Conservation (phyloP, 2,888 invertebrate species). For the Eulithis prunata region DNA sequence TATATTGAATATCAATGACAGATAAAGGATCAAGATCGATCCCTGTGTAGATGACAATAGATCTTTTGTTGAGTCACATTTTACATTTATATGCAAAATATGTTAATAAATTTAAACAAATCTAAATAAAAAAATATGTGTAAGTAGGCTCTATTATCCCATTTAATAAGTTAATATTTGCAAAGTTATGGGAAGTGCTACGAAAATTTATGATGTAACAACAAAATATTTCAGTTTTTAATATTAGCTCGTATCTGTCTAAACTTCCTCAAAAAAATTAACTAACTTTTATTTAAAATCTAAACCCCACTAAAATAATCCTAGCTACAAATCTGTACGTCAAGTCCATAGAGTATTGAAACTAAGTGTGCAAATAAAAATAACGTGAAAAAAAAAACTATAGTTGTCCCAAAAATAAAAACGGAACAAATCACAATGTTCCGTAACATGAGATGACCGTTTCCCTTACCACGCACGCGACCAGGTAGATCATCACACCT, state of each 20-base stretch:
- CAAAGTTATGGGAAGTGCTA: no score
- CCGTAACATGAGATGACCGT: conserved; percentile 41
- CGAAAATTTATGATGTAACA: no score
- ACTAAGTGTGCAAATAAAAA: background rate
- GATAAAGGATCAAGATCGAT: conserved; percentile 76
- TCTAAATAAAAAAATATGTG: no score
- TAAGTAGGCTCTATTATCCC: no score
- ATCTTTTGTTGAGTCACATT: conserved; percentile 78
- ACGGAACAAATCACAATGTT: conserved; percentile 30
- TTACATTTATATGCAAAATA: conserved; percentile 79
- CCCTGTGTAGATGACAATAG: conserved; percentile 74
- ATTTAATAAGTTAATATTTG: background rate
- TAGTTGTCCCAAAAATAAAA: conserved; percentile 14
- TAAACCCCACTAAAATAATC: background rate
- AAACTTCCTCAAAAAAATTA: no score
- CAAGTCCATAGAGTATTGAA: no score
- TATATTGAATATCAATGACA: conserved; percentile 80
- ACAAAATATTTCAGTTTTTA: no score
- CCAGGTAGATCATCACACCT: conserved; percentile 50
- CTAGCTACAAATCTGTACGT: background rate
- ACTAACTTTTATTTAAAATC: background rate
- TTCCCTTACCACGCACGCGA: conserved; percentile 54
- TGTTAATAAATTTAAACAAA: conserved; percentile 50
- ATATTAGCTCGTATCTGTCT: no score
- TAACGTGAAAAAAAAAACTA: conserved; percentile 44